Conservation (phyloP, 2,113 vertebrate species). For the Scortum barcoo region DNA sequence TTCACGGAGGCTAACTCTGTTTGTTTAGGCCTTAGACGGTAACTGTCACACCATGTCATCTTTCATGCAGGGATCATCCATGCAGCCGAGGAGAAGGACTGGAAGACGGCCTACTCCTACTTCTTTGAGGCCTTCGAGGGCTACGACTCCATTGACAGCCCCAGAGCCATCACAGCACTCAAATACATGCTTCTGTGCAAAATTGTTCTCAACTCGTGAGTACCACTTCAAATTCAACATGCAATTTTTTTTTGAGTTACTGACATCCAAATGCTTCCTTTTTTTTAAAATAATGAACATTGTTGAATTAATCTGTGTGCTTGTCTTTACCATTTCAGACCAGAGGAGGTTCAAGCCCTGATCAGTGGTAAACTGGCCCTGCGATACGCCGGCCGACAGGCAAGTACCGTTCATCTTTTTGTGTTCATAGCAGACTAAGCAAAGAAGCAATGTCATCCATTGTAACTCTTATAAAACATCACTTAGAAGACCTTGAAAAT, state of each 20-base stretch:
- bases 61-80: slow-evolving; percentile 93
- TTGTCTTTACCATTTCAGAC: slow-evolving; percentile 79
- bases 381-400: slow-evolving; percentile 95
- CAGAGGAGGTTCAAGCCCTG: slow-evolving; percentile 96
- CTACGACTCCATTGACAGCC: slow-evolving; percentile 96
- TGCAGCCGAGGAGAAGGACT: slow-evolving; percentile 98
- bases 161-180: slow-evolving; percentile 95
- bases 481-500: background rate
- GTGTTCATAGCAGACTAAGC: background rate
- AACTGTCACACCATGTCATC: background rate
- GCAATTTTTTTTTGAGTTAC: background rate
- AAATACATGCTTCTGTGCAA: slow-evolving; percentile 99
- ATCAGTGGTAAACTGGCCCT: slow-evolving; percentile 97
- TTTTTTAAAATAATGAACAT: background rate
- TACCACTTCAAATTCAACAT: slow-evolving; percentile 27
- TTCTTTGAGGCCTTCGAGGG: slow-evolving; percentile 99
- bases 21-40: background rate
- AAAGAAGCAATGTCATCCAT: background rate
- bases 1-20: background rate
- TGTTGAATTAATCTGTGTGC: background rate
- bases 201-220: slow-evolving; percentile 97
- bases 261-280: too few relatives aligned
- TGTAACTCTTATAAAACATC: accelerated
- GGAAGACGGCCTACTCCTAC: slow-evolving; percentile 99
- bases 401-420: slow-evolving; percentile 56